Evolutionary conservation across 2,113 vertebrate species (phyloP).

Genomic region (Globicephala melas): DNA sequence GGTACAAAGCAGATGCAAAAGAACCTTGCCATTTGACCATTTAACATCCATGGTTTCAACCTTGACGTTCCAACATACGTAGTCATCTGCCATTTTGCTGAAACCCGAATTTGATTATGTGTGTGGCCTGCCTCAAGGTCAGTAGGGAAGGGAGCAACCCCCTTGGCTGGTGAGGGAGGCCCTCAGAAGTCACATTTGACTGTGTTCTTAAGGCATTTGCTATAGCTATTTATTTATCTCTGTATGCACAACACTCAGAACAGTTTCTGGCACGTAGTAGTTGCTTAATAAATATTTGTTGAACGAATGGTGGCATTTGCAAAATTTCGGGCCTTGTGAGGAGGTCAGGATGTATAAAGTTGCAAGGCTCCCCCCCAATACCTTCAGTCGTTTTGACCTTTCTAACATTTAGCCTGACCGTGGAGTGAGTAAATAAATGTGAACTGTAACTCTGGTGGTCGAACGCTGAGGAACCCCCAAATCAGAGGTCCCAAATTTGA

Average conservation of each 20-base stretch:
- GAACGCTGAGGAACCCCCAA: background rate
- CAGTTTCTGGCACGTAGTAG: background rate
- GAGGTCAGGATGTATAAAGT: background rate
- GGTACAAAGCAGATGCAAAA: background rate
- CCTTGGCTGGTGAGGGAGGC: background rate
- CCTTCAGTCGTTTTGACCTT: background rate
- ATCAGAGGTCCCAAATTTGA: background rate
- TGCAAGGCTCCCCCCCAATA: background rate
- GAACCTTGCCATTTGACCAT: background rate
- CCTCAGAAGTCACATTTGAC: background rate
- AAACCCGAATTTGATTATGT: background rate
- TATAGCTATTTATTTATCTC: background rate
- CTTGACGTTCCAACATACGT: rapidly evolving
- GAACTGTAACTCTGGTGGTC: no score
- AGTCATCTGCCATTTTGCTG: background rate
- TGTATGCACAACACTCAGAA: background rate
- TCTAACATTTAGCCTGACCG: background rate
- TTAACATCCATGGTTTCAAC: background rate
- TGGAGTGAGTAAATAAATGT: background rate
- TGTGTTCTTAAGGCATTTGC: background rate
- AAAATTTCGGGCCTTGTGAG: background rate
- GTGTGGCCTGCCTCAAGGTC: background rate
- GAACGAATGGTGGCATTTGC: background rate
- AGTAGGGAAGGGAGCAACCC: background rate
- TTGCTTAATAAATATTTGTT: background rate